Base-by-base conservation (phyloP, 2,113 vertebrate genomes). In the Phocoena phocoena region DNA sequence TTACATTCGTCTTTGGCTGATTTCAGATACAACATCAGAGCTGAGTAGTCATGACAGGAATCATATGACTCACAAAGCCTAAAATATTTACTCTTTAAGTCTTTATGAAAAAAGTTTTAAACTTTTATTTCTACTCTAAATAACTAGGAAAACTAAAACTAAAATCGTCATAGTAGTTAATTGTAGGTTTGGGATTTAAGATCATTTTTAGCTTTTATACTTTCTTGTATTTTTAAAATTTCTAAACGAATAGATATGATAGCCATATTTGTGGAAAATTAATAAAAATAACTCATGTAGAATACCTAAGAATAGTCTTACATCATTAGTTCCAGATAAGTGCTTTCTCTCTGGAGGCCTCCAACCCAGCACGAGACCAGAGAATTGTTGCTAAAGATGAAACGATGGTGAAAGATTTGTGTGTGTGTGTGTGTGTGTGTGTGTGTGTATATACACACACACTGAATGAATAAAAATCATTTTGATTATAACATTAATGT, bases 301-400 rank as follows among this genome's bases (percentile, higher is more conserved):
- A 83, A n/a, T 65, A 18, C 1, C 38, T 81, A 93, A 73, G 74
- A 97, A 95, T 63, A 94, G 21, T 87, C n/a, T 94, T 65, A 36
- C 6, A 55, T 13, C 15, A 79, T 76, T 89, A 90, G 26, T 55
- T 90, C 8, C 26, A 47, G 31, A 26, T 26, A 79, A 6, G 36
- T 84, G n/a, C 44, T 26, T 96, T 77, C 44, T 93, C 36, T 70
- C 50, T 71, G 23, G 77, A 89, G 68, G 25, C 26, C 53, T 50
- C 33, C 47, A 17, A 8, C 31, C 15, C n/a, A 81, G 26, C 21
- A 26, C 6, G 15, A 88, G 38, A 83, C 13, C 14, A 36, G 31
- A 21, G 6, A 62, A 8, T 88, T 20, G 6, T 33, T 71, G 36
- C 38, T 33, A 28, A 88, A 63, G 47, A 26, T 1, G 23, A n/a